Base-by-base conservation (phyloP, 1,140 invertebrate species). In the Apocrypta bakeri region DNA sequence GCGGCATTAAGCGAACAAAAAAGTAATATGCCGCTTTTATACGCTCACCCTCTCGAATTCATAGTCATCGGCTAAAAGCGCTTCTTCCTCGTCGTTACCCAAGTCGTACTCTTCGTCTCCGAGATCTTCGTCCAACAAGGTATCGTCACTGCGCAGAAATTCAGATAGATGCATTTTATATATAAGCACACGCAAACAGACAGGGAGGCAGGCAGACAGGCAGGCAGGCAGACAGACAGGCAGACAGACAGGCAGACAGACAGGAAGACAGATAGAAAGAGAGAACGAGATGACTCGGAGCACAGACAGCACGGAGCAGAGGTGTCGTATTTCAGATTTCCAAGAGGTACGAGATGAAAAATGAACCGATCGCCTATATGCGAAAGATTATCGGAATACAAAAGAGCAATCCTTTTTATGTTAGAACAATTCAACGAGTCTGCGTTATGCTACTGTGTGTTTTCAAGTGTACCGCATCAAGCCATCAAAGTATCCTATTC, bases 61-160 rank as follows among this genome's bases (percentile, higher is more conserved):
- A 88, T 89, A 91, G 87, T 92, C 92, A 82, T 92, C 92, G 14
- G 92, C 92, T 87, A 92, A 86, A 37, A 92, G 88, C 4, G 91
- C 91, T 85, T 92, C 92, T 88, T 92, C 92, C 81, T 92, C 92
- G 74, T 92, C 92, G 84, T 92, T 92, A 78, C 91, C 90, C 42
- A 92, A 86, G 79, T 92, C 90, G 83, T 92, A 92, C 14, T 90
- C 91, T 76, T 92, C 91, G 37, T 92, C 92, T 29, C 91, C 91
- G 48, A 92, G 87, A 86, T 92, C 92, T 86, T 91, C 92, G 29
- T 92, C 92, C 88, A 92, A 85, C 64, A 92, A 84, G 14, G 89
- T 90, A 83, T 92, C 90, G 79, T 92, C 91, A 87, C 92, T 92
- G 71, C 64, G 87, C 85, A 84, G 84, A 79, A 73, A 40, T 81